Evolutionary conservation across 2,888 invertebrate genomes (phyloP), one percentile per base, ranked within the genome.

Genomic region (Chrysomela aeneicollis): DNA sequence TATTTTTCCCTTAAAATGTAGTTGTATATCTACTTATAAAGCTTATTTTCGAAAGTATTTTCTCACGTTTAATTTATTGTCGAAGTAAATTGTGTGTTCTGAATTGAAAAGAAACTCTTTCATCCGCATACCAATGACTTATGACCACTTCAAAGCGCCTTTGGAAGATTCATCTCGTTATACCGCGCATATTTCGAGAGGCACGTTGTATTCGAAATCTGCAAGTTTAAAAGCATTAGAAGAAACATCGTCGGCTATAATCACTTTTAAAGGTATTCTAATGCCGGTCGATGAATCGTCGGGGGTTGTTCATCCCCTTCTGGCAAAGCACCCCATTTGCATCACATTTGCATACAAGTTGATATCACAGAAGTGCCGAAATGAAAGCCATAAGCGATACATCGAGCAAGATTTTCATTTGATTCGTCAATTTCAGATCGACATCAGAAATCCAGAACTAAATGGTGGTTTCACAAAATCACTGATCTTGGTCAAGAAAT

Each of bases 261-360:
- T 73, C 72, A 74, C 73, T 72, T 73, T 71, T 69, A 70, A 73
- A 74, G 74, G 72, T 74, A 69, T 71, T 67, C 70, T 70, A 74
- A 74, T 71, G 61, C 70, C 63, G 50, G 68, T 69, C 71, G 71
- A 71, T 74, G 74, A 74, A 65, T 73, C 74, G 73, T 71, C 70
- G 62, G 66, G 69, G 71, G 71, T 49, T 71, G 71, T 71, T 74
- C 68, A 70, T 70, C 64, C 70, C 63, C 67, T 68, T 71, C 67
- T 68, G 63, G 63, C 66, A 71, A 71, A 71, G 68, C 71, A 61
- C 67, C 64, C 62, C 58, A 74, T 74, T 75, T 75, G 73, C 75
- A 76, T 76, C 63, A 54, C 19, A 76, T 76, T 76, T 75, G 73
- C 75, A 75, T 76, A 73, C 68, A 63, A 65, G 69, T 66, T 66